Base-by-base conservation (phyloP, 92 coral and sea anemone species). In the Phenganax stokvisi region DNA sequence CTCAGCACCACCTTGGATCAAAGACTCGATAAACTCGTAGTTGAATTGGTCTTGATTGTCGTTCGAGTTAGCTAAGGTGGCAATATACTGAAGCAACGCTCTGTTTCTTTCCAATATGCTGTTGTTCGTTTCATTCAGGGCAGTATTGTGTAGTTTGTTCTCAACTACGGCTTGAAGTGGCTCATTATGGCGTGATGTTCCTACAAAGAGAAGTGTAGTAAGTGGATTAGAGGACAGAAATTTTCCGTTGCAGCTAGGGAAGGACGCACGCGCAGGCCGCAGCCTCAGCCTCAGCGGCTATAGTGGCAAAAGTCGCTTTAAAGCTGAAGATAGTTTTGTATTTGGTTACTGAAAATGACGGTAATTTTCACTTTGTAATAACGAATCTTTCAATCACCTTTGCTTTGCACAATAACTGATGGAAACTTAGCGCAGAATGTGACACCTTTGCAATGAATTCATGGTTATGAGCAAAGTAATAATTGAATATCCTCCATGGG, bases 1-100 rank as follows among this genome's bases (percentile, higher is more conserved):
- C 12, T 87, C 86, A 37, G 98, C 98, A 17, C 98, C 98, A n/a
- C 87, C 88, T 47, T 86, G 77, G 69, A 94, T 84, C 27, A 94
- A 75, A 29, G 97, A 90, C n/a, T 87, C 85, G 6, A 94, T 96
- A 72, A 94, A 94, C 66, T 94, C 98, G 69, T 79, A 79, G 57
- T 79, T 79, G 54, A 79, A 79, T 61, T 63, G 72, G 31, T 79
- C 83, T 16, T 67, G 54, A 27, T 79, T 65, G 30, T 54, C 69
- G 29, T 79, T 79, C 9, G 83, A 79, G 54, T 79, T 79, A 10
- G 83, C 83, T 79, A 79, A 60, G 6, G 83, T 79, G 7, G 83
- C 83, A 79, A 64, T 79, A 64, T 79, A 79, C 44, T 79, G 83
- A 12, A 79, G 51, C 12, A 79, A 68, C 16, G 83, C 83, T 68